Conservation (phyloP, 2,888 invertebrate species). For the Chloromyia formosa region DNA sequence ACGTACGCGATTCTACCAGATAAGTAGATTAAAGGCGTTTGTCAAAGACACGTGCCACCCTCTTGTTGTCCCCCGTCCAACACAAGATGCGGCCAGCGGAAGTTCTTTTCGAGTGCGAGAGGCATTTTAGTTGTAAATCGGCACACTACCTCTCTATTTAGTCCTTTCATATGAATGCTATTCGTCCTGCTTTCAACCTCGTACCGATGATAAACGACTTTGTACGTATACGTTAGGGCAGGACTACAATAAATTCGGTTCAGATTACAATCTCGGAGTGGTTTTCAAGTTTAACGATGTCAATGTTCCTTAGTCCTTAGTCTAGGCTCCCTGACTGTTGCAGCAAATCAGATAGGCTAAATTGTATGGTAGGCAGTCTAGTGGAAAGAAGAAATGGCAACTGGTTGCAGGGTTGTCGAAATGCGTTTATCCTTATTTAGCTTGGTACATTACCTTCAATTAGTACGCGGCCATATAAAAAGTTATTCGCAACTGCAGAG, state of each 20-base stretch:
- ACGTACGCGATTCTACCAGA: constrained; percentile 12
- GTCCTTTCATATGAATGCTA: not conserved
- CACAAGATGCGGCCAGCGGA: not conserved
- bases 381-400: not conserved
- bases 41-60: constrained; percentile 30
- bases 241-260: constrained; percentile 39
- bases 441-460: not conserved
- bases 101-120: not conserved
- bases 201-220: constrained; percentile 33
- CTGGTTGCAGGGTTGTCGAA: not conserved
- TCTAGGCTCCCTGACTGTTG: not conserved
- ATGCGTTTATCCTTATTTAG: not conserved
- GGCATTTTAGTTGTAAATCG: not conserved
- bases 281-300: constrained; percentile 41
- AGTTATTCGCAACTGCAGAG: too few species aligned
- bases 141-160: not conserved
- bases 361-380: not conserved
- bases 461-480: too few species aligned
- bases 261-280: constrained; percentile 41
- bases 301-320: not conserved
- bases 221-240: constrained; percentile 10
- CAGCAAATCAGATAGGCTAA: constrained; percentile 23
- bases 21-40: constrained; percentile 34
- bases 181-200: not conserved
- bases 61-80: not conserved